phyloP scores from a whole-genome alignment of 2,797 vertebrate genomes.

The Margarornis squamiger region DNA sequence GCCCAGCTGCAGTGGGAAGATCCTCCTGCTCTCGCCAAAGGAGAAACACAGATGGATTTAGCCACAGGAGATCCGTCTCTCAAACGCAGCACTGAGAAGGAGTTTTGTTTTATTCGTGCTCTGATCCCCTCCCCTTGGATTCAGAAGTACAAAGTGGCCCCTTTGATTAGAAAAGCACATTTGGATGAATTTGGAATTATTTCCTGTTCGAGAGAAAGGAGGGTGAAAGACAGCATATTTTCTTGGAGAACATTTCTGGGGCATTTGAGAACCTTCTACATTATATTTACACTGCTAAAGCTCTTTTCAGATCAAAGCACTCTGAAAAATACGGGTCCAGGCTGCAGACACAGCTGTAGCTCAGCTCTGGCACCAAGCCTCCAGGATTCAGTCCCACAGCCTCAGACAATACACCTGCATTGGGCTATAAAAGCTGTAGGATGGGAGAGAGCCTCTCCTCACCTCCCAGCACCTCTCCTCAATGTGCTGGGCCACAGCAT shows the following conservation, averaged over 20 bases:
- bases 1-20: slow-evolving; percentile 22
- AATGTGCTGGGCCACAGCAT: not conserved
- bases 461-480: not conserved
- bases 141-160: slow-evolving; percentile 30
- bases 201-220: not conserved
- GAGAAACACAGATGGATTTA: slow-evolving; percentile 32
- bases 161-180: slow-evolving; percentile 56
- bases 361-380: not conserved
- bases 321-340: not conserved
- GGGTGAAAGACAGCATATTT: not conserved
- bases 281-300: not conserved
- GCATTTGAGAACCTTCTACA: not conserved
- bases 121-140: not conserved
- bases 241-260: not conserved
- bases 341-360: slow-evolving; percentile 9
- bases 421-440: not conserved
- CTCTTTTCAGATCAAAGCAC: slow-evolving; percentile 3
- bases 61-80: not conserved
- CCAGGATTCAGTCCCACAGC: not conserved
- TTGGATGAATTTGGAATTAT: slow-evolving; percentile 19
- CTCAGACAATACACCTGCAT: not conserved
- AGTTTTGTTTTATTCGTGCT: slow-evolving; percentile 17
- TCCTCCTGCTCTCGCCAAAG: not conserved
- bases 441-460: not conserved
- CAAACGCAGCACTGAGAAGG: not conserved